phyloP scores from a whole-genome alignment of 2,113 vertebrate genomes.

The Chionis minor region DNA sequence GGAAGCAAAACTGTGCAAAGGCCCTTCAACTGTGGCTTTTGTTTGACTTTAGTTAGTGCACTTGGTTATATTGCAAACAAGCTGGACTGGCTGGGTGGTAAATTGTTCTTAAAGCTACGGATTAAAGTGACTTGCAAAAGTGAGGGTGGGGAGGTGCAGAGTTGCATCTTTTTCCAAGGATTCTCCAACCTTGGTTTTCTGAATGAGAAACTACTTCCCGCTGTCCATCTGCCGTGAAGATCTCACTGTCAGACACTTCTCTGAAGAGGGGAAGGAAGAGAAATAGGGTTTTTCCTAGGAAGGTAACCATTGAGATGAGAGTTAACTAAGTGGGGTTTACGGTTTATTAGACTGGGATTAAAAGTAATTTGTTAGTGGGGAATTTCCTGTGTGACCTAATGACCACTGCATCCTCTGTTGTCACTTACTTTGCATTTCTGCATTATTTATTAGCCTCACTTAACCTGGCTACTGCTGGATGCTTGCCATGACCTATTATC shows the following conservation, averaged over 20 bases:
- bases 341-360: not conserved
- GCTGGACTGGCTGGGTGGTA: not conserved
- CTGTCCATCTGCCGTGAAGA: not conserved
- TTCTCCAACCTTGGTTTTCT: not conserved
- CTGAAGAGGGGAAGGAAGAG: not conserved
- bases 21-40: not conserved
- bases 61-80: not conserved
- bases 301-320: not conserved
- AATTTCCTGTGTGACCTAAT: slow-evolving; percentile 19
- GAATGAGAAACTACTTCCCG: not conserved
- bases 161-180: not conserved
- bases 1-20: not conserved
- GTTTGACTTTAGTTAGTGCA: not conserved
- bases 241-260: not conserved
- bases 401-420: not conserved
- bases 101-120: not conserved
- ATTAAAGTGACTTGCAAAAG: not conserved
- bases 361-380: not conserved
- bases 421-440: not conserved
- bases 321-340: not conserved
- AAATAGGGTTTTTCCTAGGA: not conserved
- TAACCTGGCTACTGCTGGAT: not conserved
- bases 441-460: not conserved
- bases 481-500: not conserved
- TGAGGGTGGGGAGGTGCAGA: not conserved